A percentile compares a stretch with the other conserved stretches of the same genome.
phyloP scores from a whole-genome alignment of 2,113 vertebrate genomes.

The Patagioenas fasciata region DNA sequence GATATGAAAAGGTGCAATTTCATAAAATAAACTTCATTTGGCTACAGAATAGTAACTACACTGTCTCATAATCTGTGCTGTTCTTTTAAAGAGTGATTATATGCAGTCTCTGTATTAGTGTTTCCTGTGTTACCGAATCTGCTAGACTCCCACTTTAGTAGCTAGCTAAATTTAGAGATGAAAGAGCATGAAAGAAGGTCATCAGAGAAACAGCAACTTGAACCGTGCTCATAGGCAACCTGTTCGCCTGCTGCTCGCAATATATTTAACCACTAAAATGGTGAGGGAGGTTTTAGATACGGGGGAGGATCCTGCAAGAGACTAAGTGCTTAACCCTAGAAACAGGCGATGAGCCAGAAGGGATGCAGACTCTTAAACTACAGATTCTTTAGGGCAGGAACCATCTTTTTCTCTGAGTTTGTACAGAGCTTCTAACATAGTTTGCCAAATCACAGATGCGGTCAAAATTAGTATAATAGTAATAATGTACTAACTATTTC shows the following conservation, averaged over 20 bases:
- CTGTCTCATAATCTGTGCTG: background rate
- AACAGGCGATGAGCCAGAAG: background rate
- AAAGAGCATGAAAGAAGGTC: slow-evolving; percentile 3
- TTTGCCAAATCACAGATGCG: background rate
- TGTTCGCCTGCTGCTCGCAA: background rate
- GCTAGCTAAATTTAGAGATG: slow-evolving; percentile 49
- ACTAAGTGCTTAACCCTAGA: background rate
- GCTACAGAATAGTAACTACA: background rate
- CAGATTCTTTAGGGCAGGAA: background rate
- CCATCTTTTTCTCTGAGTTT: background rate
- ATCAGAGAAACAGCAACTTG: background rate
- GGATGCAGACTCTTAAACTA: background rate
- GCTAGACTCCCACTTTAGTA: background rate
- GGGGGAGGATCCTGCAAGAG: background rate
- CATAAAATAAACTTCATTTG: slow-evolving; percentile 49
- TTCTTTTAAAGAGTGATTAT: background rate
- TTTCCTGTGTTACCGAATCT: background rate
- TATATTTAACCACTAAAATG: background rate
- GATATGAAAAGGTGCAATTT: slow-evolving; percentile 41
- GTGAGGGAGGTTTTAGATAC: background rate
- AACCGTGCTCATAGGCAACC: background rate
- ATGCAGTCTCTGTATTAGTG: background rate
- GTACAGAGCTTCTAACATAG: background rate
- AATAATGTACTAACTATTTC: background rate
- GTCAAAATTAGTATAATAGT: background rate